These are phyloP conservation scores for Bergia sp. DNA, from an alignment of 92 coral and sea anemone species.

Conservation along the genomic window DNA sequence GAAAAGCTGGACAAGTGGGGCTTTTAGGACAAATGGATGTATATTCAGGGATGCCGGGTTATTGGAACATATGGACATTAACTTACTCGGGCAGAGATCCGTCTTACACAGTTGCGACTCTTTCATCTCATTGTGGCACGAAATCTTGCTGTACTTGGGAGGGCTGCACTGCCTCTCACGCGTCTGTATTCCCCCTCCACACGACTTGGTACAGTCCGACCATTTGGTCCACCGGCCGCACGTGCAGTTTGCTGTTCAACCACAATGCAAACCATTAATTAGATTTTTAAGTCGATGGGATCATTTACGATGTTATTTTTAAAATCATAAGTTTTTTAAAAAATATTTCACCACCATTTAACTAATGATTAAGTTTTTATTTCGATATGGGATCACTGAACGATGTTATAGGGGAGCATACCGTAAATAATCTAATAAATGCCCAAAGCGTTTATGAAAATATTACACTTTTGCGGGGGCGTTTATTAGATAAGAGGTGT, in stretches of 20 bases:
- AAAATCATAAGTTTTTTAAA: too few relatives aligned
- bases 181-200: slow-evolving; percentile 93
- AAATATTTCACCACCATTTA: too few relatives aligned
- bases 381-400: too few relatives aligned
- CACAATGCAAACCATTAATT: neutral
- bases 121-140: slow-evolving; percentile 77
- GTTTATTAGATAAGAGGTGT: too few relatives aligned
- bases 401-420: too few relatives aligned
- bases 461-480: too few relatives aligned
- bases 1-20: too few relatives aligned
- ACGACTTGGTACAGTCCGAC: slow-evolving; percentile 85
- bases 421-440: too few relatives aligned
- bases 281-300: neutral
- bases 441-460: too few relatives aligned
- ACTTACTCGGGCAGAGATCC: slow-evolving; percentile 95
- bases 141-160: slow-evolving; percentile 78
- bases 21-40: too few relatives aligned
- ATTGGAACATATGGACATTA: neutral
- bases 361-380: too few relatives aligned
- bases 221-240: slow-evolving; percentile 95
- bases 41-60: neutral
- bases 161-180: slow-evolving; percentile 88
- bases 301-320: too few relatives aligned
- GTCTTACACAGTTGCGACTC: slow-evolving; percentile 80
- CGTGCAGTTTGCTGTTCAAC: slow-evolving; percentile 76